Evolutionary conservation across 2,797 vertebrate genomes (phyloP).

Genomic region (Chiroxiphia lanceolata): DNA sequence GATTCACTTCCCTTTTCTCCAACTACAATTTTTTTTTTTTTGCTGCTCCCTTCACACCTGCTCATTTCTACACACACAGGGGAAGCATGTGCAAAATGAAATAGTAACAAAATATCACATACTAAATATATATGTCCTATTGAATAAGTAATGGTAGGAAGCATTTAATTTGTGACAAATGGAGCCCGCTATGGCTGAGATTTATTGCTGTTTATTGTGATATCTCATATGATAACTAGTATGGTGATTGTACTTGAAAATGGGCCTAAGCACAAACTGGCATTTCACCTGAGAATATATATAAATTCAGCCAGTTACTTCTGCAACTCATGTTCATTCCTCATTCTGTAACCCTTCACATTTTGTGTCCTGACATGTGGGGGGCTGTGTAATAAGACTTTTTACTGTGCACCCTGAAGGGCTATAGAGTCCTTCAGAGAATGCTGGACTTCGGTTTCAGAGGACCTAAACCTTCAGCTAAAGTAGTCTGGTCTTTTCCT

Average conservation of each 20-base stretch:
- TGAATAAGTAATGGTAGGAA: neutral
- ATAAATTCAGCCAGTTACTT: neutral
- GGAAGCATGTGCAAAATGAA: neutral
- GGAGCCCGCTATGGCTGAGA: neutral
- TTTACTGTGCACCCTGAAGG: neutral
- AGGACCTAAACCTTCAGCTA: neutral
- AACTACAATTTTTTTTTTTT: neutral
- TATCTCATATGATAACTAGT: neutral
- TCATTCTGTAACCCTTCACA: neutral
- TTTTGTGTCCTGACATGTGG: neutral
- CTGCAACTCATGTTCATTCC: neutral
- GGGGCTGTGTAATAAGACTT: neutral
- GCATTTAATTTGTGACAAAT: neutral
- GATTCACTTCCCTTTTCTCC: neutral
- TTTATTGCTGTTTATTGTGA: neutral
- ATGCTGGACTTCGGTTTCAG: neutral
- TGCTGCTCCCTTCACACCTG: neutral
- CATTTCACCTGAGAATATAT: neutral
- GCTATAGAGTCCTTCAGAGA: neutral
- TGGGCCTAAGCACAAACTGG: neutral
- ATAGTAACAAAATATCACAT: neutral
- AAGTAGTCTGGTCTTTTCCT: neutral
- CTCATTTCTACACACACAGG: neutral
- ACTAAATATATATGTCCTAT: neutral
- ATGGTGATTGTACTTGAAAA: neutral